phyloP scores from a whole-genome alignment of 2,797 vertebrate genomes.

The Chaetophractus vellerosus region DNA sequence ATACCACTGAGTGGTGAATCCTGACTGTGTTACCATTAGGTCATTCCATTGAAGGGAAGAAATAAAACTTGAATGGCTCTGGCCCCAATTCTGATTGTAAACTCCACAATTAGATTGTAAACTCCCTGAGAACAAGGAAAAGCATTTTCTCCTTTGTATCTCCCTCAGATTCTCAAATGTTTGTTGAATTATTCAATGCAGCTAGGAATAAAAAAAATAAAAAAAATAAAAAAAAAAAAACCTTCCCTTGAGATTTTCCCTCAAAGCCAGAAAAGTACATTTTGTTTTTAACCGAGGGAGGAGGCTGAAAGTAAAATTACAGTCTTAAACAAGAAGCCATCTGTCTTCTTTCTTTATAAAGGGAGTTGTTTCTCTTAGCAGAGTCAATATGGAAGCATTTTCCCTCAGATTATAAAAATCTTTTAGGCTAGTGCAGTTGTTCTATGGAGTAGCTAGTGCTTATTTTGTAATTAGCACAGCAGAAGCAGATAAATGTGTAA shows the following conservation, averaged over 20 bases:
- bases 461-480: slow-evolving; percentile 81
- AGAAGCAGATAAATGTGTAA: slow-evolving; percentile 73
- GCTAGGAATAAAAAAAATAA: slow-evolving; percentile 63
- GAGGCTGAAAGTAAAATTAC: slow-evolving; percentile 85
- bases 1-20: background rate
- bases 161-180: slow-evolving; percentile 71
- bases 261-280: slow-evolving; percentile 85
- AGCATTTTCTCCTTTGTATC: slow-evolving; percentile 74
- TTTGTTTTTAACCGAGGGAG: slow-evolving; percentile 84
- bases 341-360: slow-evolving; percentile 84
- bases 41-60: slow-evolving; percentile 51
- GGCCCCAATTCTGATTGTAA: slow-evolving; percentile 60
- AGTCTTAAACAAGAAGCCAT: slow-evolving; percentile 85
- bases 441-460: slow-evolving; percentile 80
- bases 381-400: slow-evolving; percentile 82
- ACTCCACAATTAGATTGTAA: slow-evolving; percentile 76
- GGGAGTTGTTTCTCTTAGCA: slow-evolving; percentile 82
- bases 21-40: background rate
- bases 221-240: background rate
- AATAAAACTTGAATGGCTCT: slow-evolving; percentile 50
- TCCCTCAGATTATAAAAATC: slow-evolving; percentile 81
- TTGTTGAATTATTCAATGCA: slow-evolving; percentile 84
- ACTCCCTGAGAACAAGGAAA: slow-evolving; percentile 81
- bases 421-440: slow-evolving; percentile 76
- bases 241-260: slow-evolving; percentile 81